Base-by-base conservation (phyloP, 2,888 invertebrate species). In the Synanthedon tipuliformis region DNA sequence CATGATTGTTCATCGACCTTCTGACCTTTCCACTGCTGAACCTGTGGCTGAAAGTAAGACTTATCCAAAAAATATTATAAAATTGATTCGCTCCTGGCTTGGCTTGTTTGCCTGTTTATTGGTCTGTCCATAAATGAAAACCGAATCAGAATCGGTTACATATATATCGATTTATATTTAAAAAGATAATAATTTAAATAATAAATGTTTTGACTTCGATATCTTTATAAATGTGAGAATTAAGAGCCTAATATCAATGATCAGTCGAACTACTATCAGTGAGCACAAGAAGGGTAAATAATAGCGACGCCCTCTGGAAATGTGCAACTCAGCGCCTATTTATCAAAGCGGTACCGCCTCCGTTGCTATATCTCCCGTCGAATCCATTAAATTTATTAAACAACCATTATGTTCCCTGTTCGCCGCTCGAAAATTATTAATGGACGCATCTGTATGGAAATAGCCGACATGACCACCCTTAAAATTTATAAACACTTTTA, bases 371-470 rank as follows among this genome's bases (percentile, higher is more conserved):
- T 49, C 49, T 49, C 49, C 52, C 64, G 57, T 57, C 55, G 66
- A 71, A 73, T 71, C 73, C 74, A 76, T 77, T 75, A 73, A 69
- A 73, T 72, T 65, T 74, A 74, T 77, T 74, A 75, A 74, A 75
- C 62, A 70, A 59, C 63, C 70, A 72, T 75, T 73, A 69, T 66
- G 64, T 65, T 62, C 58, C 53, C 56, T 62, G 56, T 59, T 62
- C 57, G 58, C 55, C 58, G 61, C 61, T 62, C 61, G 58, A 59
- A 67, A 63, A 61, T 66, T 64, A 64, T 63, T 61, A 65, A 64
- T 65, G 63, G 65, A 63, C 51, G 54, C 54, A 56, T 55, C 53
- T 58, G 54, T 56, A 56, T 58, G 59, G 56, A 56, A 58, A 59
- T 59, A 57, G 50, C 48, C 53, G 51, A 53, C 57, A 54, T 53